These are phyloP conservation scores for Furcifer pardalis DNA, from an alignment of 2,797 vertebrate genomes.

Conservation along the genomic window DNA sequence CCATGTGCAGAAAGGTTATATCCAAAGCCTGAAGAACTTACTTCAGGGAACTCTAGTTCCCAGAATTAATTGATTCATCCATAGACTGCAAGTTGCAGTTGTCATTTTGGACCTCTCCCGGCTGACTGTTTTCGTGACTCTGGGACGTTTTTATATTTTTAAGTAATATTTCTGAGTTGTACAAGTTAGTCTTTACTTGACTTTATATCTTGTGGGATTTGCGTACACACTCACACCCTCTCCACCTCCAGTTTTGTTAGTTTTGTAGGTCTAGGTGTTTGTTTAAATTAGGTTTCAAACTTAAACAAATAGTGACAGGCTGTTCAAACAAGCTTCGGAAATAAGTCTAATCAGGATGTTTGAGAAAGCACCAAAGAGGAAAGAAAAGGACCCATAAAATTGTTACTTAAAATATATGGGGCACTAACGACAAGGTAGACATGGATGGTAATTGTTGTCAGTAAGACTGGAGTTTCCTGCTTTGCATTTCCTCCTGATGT, in stretches of 20 bases:
- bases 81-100: too few species aligned
- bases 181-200: constrained; percentile 51
- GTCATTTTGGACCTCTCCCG: too few species aligned
- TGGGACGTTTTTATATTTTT: too few species aligned
- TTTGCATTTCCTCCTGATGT: constrained; percentile 42
- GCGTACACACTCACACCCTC: constrained; percentile 27
- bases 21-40: neutral
- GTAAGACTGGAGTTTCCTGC: constrained; percentile 44
- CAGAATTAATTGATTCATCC: too few species aligned
- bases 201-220: constrained; percentile 24
- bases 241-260: constrained; percentile 39
- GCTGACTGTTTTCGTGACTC: too few species aligned
- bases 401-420: constrained; percentile 67
- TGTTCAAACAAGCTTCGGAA: constrained; percentile 85
- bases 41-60: neutral
- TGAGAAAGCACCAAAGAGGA: constrained; percentile 72
- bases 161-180: neutral
- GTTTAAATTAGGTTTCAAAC: constrained; percentile 78
- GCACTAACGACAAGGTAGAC: constrained; percentile 51
- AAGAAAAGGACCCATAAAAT: constrained; percentile 54
- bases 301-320: constrained; percentile 82
- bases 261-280: constrained; percentile 75
- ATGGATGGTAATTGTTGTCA: constrained; percentile 49
- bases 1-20: too few species aligned
- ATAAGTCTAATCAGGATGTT: constrained; percentile 83